Evolutionary conservation across 2,888 invertebrate genomes (phyloP).

Genomic region (Gortyna flavago): DNA sequence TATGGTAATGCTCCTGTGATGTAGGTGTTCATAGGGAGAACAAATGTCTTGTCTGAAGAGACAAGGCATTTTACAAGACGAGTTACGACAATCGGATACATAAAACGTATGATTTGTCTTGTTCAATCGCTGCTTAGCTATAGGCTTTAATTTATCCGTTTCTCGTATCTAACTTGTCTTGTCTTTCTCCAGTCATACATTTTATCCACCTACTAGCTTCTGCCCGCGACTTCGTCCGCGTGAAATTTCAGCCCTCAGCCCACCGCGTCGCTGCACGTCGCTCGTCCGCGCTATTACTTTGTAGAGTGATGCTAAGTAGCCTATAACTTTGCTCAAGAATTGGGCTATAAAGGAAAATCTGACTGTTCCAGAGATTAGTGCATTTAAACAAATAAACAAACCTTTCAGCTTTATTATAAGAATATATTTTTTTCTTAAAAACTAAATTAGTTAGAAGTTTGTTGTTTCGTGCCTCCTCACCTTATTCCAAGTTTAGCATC

Average conservation of each 20-base stretch:
- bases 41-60: too few relatives aligned
- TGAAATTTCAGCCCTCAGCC: not conserved
- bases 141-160: not conserved
- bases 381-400: too few relatives aligned
- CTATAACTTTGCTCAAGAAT: too few relatives aligned
- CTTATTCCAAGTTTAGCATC: constrained; percentile 17
- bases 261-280: too few relatives aligned
- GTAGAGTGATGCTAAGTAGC: not conserved
- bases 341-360: too few relatives aligned
- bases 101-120: too few relatives aligned
- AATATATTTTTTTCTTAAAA: not conserved
- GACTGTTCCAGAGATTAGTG: too few relatives aligned
- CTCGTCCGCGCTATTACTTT: too few relatives aligned
- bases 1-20: not conserved
- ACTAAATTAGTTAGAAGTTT: not conserved
- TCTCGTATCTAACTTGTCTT: not conserved
- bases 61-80: too few relatives aligned
- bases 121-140: too few relatives aligned
- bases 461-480: constrained; percentile 15
- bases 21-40: not conserved
- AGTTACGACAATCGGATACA: too few relatives aligned
- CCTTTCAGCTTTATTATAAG: too few relatives aligned
- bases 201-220: not conserved
- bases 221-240: not conserved
- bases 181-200: not conserved